A percentile compares a stretch with the other conserved stretches of the same genome.
Evolutionary conservation across 2,113 vertebrate genomes (phyloP).

Genomic region (Myiagra hebetior): DNA sequence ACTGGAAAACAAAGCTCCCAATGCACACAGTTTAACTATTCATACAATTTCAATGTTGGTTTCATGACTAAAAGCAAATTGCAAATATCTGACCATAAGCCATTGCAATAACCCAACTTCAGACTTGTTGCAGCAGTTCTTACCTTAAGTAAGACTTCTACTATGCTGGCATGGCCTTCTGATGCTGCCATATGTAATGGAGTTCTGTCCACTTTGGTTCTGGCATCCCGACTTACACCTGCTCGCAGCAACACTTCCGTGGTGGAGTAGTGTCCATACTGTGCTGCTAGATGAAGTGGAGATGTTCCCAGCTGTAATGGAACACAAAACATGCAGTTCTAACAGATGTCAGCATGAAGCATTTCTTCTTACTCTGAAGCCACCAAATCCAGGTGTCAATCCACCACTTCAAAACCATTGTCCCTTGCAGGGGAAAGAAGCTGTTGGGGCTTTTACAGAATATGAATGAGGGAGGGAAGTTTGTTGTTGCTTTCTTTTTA

Average conservation of each 20-base stretch:
- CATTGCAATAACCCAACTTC: not conserved
- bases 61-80: not conserved
- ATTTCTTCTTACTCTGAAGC: not conserved
- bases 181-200: slow-evolving; percentile 87
- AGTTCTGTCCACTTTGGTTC: slow-evolving; percentile 88
- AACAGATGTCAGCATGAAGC: not conserved
- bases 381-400: not conserved
- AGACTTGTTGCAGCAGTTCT: not conserved
- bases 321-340: not conserved
- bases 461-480: not conserved
- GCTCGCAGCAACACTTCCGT: slow-evolving; percentile 86
- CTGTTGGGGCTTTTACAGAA: not conserved
- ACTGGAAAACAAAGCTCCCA: not conserved
- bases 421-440: not conserved
- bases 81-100: not conserved
- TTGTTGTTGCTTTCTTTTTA: not conserved
- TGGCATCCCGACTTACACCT: slow-evolving; percentile 86
- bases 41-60: not conserved
- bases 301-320: slow-evolving; percentile 81
- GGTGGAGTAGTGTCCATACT: slow-evolving; percentile 87
- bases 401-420: not conserved
- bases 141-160: slow-evolving; percentile 88
- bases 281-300: slow-evolving; percentile 86
- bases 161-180: slow-evolving; percentile 85
- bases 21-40: not conserved